A percentile compares a stretch with the other conserved stretches of the same genome.
These are phyloP conservation scores for Bicyclus anynana DNA, from an alignment of 1,140 invertebrate species.

Conservation along the genomic window DNA sequence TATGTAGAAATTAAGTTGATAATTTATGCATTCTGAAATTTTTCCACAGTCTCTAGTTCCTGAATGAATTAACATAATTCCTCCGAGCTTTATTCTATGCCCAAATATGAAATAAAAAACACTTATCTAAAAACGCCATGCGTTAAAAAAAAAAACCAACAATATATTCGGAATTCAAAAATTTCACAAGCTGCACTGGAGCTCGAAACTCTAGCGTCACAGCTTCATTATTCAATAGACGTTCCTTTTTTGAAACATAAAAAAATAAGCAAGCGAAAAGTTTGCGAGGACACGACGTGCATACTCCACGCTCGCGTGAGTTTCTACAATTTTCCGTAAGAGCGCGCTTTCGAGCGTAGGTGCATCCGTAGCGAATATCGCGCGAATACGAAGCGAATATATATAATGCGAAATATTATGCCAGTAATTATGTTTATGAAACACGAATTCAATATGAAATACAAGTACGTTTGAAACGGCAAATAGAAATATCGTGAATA, in stretches of 20 bases:
- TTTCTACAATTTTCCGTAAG: constrained; percentile 33
- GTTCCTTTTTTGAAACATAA: constrained; percentile 32
- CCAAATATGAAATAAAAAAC: neutral
- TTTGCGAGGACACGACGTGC: constrained; percentile 33
- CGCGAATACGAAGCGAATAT: no score
- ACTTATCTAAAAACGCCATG: neutral
- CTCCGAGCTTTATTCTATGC: neutral
- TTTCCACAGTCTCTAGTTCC: no score
- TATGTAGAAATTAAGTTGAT: no score
- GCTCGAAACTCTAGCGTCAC: constrained; percentile 27
- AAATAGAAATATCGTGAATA: constrained; percentile 12
- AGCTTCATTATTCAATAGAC: constrained; percentile 40
- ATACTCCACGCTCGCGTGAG: constrained; percentile 37
- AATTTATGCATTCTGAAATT: no score
- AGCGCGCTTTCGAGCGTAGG: constrained; percentile 27
- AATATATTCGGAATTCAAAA: constrained; percentile 24
- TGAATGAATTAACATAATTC: no score
- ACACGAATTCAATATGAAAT: constrained; percentile 25
- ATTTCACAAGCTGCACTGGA: constrained; percentile 17
- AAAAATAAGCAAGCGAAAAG: constrained; percentile 41
- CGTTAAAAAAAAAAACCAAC: neutral
- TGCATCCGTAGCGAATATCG: constrained; percentile 20
- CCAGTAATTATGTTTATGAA: constrained; percentile 26
- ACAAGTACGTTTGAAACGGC: constrained; percentile 8
- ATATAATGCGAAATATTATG: constrained; percentile 32